A percentile compares a stretch with the other conserved stretches of the same genome.
phyloP scores from a whole-genome alignment of 2,113 vertebrate species.

The Psilopsiagon aymara region DNA sequence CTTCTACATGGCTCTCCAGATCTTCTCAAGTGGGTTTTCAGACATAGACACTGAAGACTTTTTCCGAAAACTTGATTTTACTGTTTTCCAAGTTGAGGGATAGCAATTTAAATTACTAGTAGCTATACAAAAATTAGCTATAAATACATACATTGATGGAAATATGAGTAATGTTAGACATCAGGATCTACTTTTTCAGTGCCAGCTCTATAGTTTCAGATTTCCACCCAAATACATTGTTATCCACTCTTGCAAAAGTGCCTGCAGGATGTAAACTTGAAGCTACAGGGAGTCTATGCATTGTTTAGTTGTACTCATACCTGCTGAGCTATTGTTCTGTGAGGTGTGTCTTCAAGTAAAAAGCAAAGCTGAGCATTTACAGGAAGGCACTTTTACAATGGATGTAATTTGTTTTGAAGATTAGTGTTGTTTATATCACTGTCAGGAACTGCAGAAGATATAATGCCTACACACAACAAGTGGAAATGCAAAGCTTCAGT shows the following conservation, averaged over 20 bases:
- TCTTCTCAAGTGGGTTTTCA: background rate
- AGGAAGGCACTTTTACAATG: constrained; percentile 51
- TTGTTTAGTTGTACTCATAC: constrained; percentile 62
- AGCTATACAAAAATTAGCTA: background rate
- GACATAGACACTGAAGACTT: background rate
- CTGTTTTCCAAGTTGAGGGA: background rate
- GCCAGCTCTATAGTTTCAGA: background rate
- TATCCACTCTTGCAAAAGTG: background rate
- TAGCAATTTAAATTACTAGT: background rate
- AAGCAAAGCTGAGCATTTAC: constrained; percentile 58
- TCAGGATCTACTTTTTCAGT: background rate
- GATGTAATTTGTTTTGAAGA: constrained; percentile 62
- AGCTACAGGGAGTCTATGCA: background rate
- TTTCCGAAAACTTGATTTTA: background rate
- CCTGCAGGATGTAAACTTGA: constrained; percentile 38
- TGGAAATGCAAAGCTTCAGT: background rate
- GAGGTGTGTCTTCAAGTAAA: constrained; percentile 78
- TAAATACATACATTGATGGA: background rate
- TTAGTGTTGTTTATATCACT: constrained; percentile 1
- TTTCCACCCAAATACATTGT: background rate
- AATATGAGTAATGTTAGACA: background rate
- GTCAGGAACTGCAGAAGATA: background rate
- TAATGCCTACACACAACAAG: background rate
- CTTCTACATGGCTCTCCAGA: background rate
- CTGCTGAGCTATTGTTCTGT: constrained; percentile 81